Evolutionary conservation across 1,140 invertebrate species (phyloP).

Genomic region (Adoxophyes honmai): DNA sequence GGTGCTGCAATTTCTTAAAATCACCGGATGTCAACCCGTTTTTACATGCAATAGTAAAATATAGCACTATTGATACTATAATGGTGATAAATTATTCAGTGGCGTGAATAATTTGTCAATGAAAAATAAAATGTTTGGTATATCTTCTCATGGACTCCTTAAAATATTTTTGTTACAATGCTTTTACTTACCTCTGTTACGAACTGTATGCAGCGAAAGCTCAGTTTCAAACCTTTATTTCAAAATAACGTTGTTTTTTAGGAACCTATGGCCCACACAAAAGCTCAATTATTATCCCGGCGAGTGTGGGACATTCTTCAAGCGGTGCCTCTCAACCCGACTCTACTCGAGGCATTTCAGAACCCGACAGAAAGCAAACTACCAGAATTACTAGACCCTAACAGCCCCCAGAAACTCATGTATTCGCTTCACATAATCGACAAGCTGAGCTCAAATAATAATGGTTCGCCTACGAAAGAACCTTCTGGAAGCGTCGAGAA

Average conservation of each 20-base stretch:
- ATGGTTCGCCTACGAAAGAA: constrained; percentile 44
- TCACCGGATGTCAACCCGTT: too few relatives aligned
- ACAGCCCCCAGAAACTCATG: constrained; percentile 95
- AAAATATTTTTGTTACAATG: too few relatives aligned
- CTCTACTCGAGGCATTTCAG: constrained; percentile 89
- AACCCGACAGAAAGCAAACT: constrained; percentile 82
- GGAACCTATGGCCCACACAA: constrained; percentile 90
- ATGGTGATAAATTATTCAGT: too few relatives aligned
- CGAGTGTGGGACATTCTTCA: constrained; percentile 96
- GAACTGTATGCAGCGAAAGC: too few relatives aligned
- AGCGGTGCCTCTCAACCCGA: constrained; percentile 92
- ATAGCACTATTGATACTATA: too few relatives aligned
- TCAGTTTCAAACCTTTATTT: too few relatives aligned
- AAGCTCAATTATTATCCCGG: constrained; percentile 92
- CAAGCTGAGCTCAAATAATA: constrained; percentile 67
- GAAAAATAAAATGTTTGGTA: too few relatives aligned
- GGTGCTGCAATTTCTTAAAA: too few relatives aligned
- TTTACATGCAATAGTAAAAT: too few relatives aligned
- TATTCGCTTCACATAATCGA: constrained; percentile 96
- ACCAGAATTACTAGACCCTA: constrained; percentile 88
- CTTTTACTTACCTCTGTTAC: too few relatives aligned
- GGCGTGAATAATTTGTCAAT: too few relatives aligned
- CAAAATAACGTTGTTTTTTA: constrained; percentile 44
- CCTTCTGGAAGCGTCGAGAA: constrained; percentile 40
- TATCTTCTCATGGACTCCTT: too few relatives aligned